Evolutionary conservation across 2,888 invertebrate genomes (phyloP).

Genomic region (Arctia plantaginis): DNA sequence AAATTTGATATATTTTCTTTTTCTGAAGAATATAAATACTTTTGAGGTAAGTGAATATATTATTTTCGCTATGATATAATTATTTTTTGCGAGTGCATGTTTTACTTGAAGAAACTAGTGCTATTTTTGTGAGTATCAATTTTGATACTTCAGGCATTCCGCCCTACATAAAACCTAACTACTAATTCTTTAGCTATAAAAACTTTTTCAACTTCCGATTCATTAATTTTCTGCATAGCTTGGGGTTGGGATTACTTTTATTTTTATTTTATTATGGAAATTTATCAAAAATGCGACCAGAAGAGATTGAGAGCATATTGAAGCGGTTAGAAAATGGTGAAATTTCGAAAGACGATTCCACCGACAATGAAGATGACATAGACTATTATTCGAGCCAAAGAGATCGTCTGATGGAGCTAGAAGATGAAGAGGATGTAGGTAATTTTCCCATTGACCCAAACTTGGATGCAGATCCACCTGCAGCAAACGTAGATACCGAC

Average conservation of each 20-base stretch:
- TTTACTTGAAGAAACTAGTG: no score
- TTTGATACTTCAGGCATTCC: slow-evolving; percentile 55
- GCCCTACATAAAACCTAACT: slow-evolving; percentile 53
- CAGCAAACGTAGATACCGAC: slow-evolving; percentile 51
- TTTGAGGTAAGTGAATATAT: no score
- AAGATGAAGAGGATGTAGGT: no score
- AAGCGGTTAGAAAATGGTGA: slow-evolving; percentile 42
- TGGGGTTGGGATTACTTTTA: slow-evolving; percentile 54
- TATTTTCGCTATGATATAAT: no score
- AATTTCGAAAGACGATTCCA: slow-evolving; percentile 57
- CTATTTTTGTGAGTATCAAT: no score
- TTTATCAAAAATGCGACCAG: no score
- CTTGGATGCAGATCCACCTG: slow-evolving; percentile 50
- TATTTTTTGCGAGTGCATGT: no score
- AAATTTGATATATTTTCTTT: no score
- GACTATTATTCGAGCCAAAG: slow-evolving; percentile 55
- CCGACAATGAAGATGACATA: slow-evolving; percentile 54
- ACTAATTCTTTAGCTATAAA: slow-evolving; percentile 44
- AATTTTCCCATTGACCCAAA: slow-evolving; percentile 55
- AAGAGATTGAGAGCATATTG: slow-evolving; percentile 54
- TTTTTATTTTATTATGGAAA: slow-evolving; percentile 51
- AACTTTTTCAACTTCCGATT: slow-evolving; percentile 43
- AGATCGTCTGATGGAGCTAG: slow-evolving; percentile 55
- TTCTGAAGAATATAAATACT: no score
- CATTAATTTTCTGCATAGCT: slow-evolving; percentile 51